Conservation (phyloP, 1,140 invertebrate genomes). For the Diprion similis region DNA sequence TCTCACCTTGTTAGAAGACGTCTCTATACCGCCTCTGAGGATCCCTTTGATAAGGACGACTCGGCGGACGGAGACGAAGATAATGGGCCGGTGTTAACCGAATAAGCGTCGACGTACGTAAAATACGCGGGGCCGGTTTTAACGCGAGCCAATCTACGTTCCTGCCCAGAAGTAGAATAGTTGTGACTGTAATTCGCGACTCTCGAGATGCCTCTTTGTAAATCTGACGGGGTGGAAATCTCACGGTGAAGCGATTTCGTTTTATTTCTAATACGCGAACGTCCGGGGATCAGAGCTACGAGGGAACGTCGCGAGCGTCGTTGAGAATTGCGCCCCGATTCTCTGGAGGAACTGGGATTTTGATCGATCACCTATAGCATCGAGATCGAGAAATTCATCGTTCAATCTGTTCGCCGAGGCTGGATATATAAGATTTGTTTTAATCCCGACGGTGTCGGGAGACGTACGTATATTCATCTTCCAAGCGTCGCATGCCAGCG, state of each 20-base stretch:
- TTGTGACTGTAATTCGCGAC: neutral
- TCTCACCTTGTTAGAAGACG: neutral
- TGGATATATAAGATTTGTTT: neutral
- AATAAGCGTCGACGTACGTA: neutral
- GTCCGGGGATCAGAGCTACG: neutral
- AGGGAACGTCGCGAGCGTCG: neutral
- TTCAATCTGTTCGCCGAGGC: neutral
- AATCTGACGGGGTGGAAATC: neutral
- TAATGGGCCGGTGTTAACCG: neutral
- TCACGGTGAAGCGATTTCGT: neutral
- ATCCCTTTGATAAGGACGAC: neutral
- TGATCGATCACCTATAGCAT: neutral
- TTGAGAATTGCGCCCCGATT: neutral
- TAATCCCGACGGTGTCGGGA: neutral
- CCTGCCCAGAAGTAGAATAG: neutral
- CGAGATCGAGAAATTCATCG: conserved; percentile 5
- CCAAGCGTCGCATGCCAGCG: neutral
- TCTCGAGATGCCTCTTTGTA: neutral
- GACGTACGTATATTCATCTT: neutral
- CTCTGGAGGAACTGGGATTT: neutral
- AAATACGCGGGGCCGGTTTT: neutral
- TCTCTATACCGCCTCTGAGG: neutral
- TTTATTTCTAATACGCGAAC: neutral
- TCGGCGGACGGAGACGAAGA: neutral
- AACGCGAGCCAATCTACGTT: neutral